Evolutionary conservation across 2,797 vertebrate species (phyloP).

Genomic region (Eospalax fontanierii): DNA sequence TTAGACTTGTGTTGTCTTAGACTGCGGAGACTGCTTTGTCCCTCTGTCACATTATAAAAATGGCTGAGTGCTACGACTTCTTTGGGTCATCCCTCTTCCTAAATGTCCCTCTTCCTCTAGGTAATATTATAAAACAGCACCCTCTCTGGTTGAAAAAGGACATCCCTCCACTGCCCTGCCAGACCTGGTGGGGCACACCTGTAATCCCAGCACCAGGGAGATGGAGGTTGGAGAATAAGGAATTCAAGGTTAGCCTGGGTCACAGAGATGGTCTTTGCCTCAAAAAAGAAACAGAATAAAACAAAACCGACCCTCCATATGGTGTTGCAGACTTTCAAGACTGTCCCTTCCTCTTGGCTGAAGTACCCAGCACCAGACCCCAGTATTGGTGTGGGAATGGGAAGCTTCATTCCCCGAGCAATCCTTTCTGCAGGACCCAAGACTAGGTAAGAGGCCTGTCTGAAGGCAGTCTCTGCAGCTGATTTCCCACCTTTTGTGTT

Average conservation of each 20-base stretch:
- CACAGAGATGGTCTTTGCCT: background rate
- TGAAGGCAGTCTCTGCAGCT: background rate
- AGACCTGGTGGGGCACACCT: background rate
- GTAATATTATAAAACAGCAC: too few relatives aligned
- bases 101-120: too few relatives aligned
- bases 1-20: too few relatives aligned
- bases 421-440: background rate
- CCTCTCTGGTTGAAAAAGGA: background rate
- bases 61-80: background rate
- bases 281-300: background rate
- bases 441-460: background rate
- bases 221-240: background rate
- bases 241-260: background rate
- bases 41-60: background rate
- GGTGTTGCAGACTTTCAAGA: background rate
- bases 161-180: background rate
- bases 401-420: background rate
- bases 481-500: background rate
- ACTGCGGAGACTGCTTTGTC: background rate
- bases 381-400: background rate
- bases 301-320: background rate
- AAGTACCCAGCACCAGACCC: background rate
- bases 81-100: background rate
- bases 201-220: background rate
- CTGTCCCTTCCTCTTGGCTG: background rate